Evolutionary conservation across 35 echinoderm and acorn worm species (phyloP).

Genomic region (Hemicentrotus pulcherrimus): DNA sequence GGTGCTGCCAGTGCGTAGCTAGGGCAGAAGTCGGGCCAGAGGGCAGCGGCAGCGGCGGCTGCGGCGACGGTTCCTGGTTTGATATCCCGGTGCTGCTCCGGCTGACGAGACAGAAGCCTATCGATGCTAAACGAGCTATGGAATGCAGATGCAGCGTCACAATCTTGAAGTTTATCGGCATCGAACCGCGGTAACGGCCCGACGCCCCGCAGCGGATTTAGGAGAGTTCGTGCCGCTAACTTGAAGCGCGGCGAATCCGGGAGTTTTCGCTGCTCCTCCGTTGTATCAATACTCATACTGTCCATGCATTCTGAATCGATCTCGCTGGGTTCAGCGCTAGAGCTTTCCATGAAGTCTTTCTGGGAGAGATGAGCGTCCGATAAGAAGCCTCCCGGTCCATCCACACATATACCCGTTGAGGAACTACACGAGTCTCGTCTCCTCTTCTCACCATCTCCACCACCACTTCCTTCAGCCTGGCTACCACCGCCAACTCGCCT

Average conservation of each 20-base stretch:
- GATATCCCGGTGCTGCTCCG: constrained; percentile 32
- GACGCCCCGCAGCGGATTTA: constrained; percentile 2
- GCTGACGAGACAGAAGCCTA: constrained; percentile 57
- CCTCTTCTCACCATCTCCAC: constrained; percentile 20
- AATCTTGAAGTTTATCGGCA: constrained; percentile 33
- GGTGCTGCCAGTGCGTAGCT: constrained; percentile 52
- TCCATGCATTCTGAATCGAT: constrained; percentile 42
- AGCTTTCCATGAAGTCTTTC: constrained; percentile 24
- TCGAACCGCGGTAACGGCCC: constrained; percentile 23
- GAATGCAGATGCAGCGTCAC: constrained; percentile 68
- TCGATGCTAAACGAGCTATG: constrained; percentile 76
- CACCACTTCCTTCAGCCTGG: not conserved
- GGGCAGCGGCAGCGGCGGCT: constrained; percentile 48
- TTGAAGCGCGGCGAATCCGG: constrained; percentile 36
- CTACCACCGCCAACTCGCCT: not conserved
- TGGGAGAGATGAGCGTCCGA: not conserved
- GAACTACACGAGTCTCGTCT: not conserved
- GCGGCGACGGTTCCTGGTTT: constrained; percentile 31
- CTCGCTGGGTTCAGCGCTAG: constrained; percentile 41
- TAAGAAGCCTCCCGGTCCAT: constrained; percentile 14
- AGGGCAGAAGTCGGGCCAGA: constrained; percentile 50
- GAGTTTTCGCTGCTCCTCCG: not conserved
- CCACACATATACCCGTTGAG: not conserved
- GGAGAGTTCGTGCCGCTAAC: not conserved
- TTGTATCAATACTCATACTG: not conserved